These are phyloP conservation scores for Metopia argyrocephala DNA, from an alignment of 2,888 invertebrate species.

Conservation along the genomic window DNA sequence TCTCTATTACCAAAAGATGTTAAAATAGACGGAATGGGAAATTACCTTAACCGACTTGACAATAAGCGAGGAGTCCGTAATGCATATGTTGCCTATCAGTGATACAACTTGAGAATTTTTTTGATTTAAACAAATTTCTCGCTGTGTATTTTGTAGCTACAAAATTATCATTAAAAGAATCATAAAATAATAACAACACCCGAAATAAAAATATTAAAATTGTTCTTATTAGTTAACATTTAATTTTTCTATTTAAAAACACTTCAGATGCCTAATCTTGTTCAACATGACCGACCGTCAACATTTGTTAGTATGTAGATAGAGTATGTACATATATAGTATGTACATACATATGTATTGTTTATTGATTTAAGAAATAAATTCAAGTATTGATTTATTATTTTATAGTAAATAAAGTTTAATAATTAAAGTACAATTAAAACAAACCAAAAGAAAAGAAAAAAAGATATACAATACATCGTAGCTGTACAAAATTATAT, in stretches of 20 bases:
- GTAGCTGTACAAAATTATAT: too few species aligned
- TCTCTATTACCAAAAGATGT: too few species aligned
- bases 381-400: not conserved
- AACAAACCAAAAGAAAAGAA: not conserved
- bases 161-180: slow-evolving; percentile 3
- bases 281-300: not conserved
- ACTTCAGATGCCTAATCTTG: slow-evolving; percentile 9
- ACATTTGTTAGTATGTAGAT: too few species aligned
- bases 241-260: slow-evolving; percentile 3
- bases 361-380: not conserved
- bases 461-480: too few species aligned
- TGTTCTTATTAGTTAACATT: not conserved
- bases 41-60: too few species aligned
- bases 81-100: too few species aligned
- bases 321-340: not conserved
- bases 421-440: not conserved
- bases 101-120: too few species aligned
- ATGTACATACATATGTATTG: too few species aligned
- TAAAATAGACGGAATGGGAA: too few species aligned
- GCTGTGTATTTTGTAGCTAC: not conserved
- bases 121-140: too few species aligned
- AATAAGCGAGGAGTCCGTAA: too few species aligned
- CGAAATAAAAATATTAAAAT: not conserved
- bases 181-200: slow-evolving; percentile 15
- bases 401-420: slow-evolving; percentile 3